These are phyloP conservation scores for Colossoma macropomum DNA, from an alignment of 2,113 vertebrate genomes.

Conservation along the genomic window DNA sequence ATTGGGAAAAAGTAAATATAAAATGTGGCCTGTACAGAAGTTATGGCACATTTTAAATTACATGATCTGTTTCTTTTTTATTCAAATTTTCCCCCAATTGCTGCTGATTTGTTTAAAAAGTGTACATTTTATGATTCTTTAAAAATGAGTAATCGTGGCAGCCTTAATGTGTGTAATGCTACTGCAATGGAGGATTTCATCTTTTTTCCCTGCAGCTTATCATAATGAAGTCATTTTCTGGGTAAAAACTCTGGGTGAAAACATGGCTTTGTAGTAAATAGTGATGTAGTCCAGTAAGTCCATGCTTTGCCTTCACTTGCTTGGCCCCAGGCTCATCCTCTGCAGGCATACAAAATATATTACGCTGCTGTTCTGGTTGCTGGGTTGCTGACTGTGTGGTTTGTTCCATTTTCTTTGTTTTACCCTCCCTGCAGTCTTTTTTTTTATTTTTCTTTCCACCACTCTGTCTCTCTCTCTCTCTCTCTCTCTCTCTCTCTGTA, in stretches of 20 bases:
- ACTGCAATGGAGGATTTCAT: too few species aligned
- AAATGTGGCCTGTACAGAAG: too few species aligned
- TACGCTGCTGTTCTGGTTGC: neutral
- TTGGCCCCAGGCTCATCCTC: neutral
- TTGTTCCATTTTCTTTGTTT: neutral
- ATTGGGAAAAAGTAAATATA: too few species aligned
- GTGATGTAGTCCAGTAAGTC: neutral
- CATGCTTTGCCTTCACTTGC: neutral
- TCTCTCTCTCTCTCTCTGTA: neutral
- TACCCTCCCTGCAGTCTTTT: neutral
- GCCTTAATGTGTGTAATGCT: too few species aligned
- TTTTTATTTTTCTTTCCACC: neutral
- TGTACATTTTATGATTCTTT: too few species aligned
- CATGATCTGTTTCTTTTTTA: too few species aligned
- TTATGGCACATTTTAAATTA: too few species aligned
- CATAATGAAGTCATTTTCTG: neutral
- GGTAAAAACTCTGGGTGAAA: neutral
- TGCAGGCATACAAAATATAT: neutral
- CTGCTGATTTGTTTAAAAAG: too few species aligned
- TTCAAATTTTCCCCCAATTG: too few species aligned
- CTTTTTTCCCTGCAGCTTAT: neutral
- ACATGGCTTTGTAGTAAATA: neutral
- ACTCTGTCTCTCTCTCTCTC: neutral
- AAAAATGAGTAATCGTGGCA: too few species aligned
- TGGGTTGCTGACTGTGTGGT: neutral